Base-by-base conservation (phyloP, 2,888 invertebrate genomes). In the Lamellibrachia satsuma region DNA sequence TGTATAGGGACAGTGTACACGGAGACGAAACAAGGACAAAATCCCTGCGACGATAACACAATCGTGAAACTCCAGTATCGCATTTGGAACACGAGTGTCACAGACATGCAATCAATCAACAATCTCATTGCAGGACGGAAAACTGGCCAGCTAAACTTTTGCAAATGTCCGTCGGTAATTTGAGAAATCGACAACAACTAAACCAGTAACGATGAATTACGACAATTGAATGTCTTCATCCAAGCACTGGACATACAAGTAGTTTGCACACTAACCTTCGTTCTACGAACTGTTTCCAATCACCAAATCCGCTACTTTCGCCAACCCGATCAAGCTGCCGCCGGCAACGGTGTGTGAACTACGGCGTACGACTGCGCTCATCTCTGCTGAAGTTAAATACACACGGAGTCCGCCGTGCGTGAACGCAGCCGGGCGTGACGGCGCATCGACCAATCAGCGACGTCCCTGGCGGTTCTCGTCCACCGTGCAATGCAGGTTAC, bases 81-180 rank as follows among this genome's bases (percentile, higher is more conserved):
- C 2, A 22, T 75, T 75, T 75, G 75, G 75, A 15, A 75, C 55
- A 55, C 7, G 55, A 7, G 55, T 1, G 55, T 3, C 55, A 55
- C 75, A 75, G 75, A 75, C 75, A 75, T 75, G 75, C 75, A 75
- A 75, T 75, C 75, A n/a, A 75, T 75, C 75, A 75, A 75, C 3
- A 22, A 15, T 22, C 22, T n/a, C 15, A 75, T 55, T 55, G 55
- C 75, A 75, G 75, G 22, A 6, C 75, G 22, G 75, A 22, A 22
- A n/a, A 75, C 15, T 75, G 15, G n/a, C 75, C 75, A 75, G 15
- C 22, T 75, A 75, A 75, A 75, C 15, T 1, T 75, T 75, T n/a
- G 6, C 22, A 2, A 75, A 75, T 75, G 15, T 15, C 75, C 15
- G 75, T 22, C 22, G 22, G 75, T 22, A 75, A 6, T 75, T 22